phyloP scores from a whole-genome alignment of 2,888 invertebrate species.

The Spilosoma lubricipeda region DNA sequence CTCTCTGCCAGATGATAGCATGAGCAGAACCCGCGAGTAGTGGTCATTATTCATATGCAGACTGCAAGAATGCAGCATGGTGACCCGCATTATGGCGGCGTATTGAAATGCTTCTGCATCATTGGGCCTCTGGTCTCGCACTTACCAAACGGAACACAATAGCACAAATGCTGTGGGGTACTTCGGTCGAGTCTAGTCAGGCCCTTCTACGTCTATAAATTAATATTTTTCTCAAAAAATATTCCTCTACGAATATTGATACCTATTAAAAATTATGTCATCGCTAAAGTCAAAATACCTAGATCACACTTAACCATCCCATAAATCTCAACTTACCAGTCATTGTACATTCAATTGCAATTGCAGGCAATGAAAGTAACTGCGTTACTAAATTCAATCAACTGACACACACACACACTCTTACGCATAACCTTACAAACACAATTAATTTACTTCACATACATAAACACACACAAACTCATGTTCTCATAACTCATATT shows the following conservation, averaged over 20 bases:
- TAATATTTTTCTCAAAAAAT: no score
- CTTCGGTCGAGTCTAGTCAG: no score
- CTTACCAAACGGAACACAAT: no score
- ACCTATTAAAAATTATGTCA: not conserved
- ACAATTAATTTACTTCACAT: not conserved
- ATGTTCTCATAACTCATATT: not conserved
- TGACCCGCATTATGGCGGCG: no score
- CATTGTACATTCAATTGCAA: slow-evolving; percentile 62
- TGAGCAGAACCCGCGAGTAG: no score
- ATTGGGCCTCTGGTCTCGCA: no score
- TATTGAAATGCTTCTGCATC: no score
- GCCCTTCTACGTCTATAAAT: no score
- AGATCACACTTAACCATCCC: slow-evolving; percentile 46
- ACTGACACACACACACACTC: slow-evolving; percentile 26
- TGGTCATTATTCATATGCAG: no score
- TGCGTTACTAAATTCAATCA: slow-evolving; percentile 60
- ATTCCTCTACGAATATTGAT: not conserved
- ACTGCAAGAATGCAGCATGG: no score
- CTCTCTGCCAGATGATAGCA: no score
- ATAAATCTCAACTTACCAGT: slow-evolving; percentile 39
- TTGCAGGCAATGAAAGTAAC: slow-evolving; percentile 63
- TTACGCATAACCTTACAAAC: slow-evolving; percentile 12
- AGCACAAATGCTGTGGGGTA: no score
- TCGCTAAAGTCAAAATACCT: not conserved
- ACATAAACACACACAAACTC: slow-evolving; percentile 4